Conservation (phyloP, 2,113 vertebrate species). For the Clarias magur region DNA sequence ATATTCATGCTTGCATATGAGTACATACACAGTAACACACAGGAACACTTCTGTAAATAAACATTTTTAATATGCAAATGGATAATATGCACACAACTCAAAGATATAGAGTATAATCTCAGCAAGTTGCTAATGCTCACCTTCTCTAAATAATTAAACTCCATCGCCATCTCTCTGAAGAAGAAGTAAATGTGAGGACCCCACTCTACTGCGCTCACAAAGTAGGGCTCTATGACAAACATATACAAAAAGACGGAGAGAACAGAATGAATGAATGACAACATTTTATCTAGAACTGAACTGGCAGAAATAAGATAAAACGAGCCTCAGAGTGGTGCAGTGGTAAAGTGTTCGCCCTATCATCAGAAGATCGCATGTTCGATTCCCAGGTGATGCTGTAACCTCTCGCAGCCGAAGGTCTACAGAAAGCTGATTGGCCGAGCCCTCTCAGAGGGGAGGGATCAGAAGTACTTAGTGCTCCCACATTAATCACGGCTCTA, state of each 20-base stretch:
- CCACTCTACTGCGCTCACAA: slow-evolving; percentile 93
- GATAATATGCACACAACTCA: background rate
- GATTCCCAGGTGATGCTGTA: too few species aligned
- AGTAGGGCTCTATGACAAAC: slow-evolving; percentile 84
- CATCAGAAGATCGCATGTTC: too few species aligned
- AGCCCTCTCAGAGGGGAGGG: too few species aligned
- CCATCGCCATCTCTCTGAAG: slow-evolving; percentile 97
- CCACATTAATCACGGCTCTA: too few species aligned
- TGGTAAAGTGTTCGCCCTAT: too few species aligned
- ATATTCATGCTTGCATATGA: background rate
- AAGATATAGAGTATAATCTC: background rate
- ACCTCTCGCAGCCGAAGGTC: too few species aligned
- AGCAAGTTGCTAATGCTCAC: slow-evolving; percentile 63
- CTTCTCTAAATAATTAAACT: slow-evolving; percentile 97
- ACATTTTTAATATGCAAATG: background rate
- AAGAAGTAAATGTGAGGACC: slow-evolving; percentile 95
- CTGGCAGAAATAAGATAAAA: too few species aligned
- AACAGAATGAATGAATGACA: too few species aligned
- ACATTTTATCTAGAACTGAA: too few species aligned
- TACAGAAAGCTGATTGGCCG: too few species aligned
- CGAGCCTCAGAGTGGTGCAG: too few species aligned
- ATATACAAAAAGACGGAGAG: background rate
- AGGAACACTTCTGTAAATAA: background rate
- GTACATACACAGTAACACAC: background rate
- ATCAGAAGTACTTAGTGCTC: too few species aligned